Percentiles rank a stretch among this genome's conserved stretches.
Conservation (phyloP, 2,113 vertebrate species). For the Archilochus colubris region DNA sequence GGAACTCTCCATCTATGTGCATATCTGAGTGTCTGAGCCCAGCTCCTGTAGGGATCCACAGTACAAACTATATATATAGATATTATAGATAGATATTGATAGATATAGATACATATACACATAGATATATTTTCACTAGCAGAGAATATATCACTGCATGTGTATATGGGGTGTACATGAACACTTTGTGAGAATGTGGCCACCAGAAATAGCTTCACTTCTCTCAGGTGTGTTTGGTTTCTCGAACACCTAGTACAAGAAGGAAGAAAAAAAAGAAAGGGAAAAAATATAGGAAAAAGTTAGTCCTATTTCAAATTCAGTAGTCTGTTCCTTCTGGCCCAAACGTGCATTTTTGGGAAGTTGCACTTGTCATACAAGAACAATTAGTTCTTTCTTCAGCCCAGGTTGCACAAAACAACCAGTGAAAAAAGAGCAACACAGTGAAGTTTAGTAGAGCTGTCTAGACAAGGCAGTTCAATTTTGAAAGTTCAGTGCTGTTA, state of each 20-base stretch:
- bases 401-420: background rate
- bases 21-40: background rate
- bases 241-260: background rate
- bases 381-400: background rate
- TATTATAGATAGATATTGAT: background rate
- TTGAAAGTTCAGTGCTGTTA: background rate
- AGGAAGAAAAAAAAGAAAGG: too few relatives aligned
- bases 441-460: background rate
- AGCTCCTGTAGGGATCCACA: background rate
- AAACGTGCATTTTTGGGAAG: background rate
- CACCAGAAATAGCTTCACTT: background rate
- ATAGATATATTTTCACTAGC: background rate
- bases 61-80: rapidly evolving
- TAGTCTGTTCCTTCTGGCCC: background rate
- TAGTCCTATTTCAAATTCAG: background rate
- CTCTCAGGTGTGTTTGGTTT: background rate
- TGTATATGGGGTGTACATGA: too few relatives aligned
- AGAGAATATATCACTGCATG: background rate
- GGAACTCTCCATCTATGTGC: background rate
- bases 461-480: background rate
- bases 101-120: background rate
- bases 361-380: background rate
- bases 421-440: background rate
- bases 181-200: rapidly evolving
- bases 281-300: background rate